Conservation (phyloP, 2,797 vertebrate genomes). For the Emydoidea blandingii region DNA sequence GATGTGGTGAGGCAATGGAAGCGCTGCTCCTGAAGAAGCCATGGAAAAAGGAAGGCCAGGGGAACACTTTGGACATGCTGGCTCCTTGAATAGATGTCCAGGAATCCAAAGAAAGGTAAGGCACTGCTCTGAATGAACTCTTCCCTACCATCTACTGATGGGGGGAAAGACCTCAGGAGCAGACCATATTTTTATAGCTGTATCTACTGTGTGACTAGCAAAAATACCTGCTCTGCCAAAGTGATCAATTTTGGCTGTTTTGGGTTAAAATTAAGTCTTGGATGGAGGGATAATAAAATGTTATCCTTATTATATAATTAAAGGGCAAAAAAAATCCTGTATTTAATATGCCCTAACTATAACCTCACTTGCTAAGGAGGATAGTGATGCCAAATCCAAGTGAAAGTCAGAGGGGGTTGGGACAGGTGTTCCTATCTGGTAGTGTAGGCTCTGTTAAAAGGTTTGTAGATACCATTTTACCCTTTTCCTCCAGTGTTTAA, state of each 20-base stretch:
- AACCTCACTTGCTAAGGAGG: background rate
- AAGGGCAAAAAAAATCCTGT: too few relatives aligned
- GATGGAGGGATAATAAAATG: background rate
- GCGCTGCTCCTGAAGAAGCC: fast-evolving
- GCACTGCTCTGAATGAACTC: background rate
- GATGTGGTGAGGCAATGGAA: background rate
- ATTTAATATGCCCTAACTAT: background rate
- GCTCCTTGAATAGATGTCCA: fast-evolving
- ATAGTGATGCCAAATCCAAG: background rate
- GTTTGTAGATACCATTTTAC: background rate
- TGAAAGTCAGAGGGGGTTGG: background rate
- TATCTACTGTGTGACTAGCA: background rate
- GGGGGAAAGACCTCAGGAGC: background rate
- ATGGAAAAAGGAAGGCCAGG: fast-evolving
- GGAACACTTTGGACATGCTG: fast-evolving
- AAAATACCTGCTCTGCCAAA: background rate
- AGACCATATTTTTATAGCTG: background rate
- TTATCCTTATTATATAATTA: too few relatives aligned
- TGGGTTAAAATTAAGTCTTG: background rate
- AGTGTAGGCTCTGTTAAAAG: background rate
- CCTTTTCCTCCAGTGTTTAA: background rate
- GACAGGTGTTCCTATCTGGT: background rate
- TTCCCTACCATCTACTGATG: background rate
- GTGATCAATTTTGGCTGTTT: background rate
- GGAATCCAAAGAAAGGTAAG: background rate